Conservation (phyloP, 2,888 invertebrate species). For the Nesidiocoris tenuis region DNA sequence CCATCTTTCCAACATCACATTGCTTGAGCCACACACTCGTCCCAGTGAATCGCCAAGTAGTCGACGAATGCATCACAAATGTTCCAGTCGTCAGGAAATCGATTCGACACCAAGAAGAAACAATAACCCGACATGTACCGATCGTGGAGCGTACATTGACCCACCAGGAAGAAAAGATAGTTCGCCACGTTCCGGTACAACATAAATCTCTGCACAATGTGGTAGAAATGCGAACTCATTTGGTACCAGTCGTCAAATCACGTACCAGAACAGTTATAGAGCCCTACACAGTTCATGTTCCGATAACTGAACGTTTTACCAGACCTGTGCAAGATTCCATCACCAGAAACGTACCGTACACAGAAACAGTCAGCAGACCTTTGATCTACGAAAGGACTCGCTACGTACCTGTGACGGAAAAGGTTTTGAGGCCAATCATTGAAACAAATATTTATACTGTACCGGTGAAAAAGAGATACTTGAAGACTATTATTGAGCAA, state of each 20-base stretch:
- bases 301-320: constrained; percentile 9
- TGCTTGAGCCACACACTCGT: background rate
- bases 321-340: constrained; percentile 14
- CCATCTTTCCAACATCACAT: too few species aligned
- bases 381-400: constrained; percentile 19
- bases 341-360: constrained; percentile 17
- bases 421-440: constrained; percentile 12
- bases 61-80: background rate
- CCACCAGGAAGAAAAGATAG: background rate
- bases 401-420: constrained; percentile 17
- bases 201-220: constrained; percentile 2
- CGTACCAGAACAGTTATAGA: constrained; percentile 16
- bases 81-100: constrained; percentile 19
- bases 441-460: constrained; percentile 18
- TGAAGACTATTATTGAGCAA: background rate
- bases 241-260: constrained; percentile 3
- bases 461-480: constrained; percentile 21
- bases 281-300: constrained; percentile 25
- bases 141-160: constrained; percentile 16
- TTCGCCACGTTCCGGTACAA: constrained; percentile 26
- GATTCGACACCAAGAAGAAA: constrained; percentile 27
- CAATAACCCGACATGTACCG: constrained; percentile 34
- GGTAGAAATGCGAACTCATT: background rate
- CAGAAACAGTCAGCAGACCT: constrained; percentile 29
- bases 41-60: background rate